Evolutionary conservation across 2,888 invertebrate genomes (phyloP), one percentile per base, ranked within the genome.

Genomic region (Noctuana brunneofusca): DNA sequence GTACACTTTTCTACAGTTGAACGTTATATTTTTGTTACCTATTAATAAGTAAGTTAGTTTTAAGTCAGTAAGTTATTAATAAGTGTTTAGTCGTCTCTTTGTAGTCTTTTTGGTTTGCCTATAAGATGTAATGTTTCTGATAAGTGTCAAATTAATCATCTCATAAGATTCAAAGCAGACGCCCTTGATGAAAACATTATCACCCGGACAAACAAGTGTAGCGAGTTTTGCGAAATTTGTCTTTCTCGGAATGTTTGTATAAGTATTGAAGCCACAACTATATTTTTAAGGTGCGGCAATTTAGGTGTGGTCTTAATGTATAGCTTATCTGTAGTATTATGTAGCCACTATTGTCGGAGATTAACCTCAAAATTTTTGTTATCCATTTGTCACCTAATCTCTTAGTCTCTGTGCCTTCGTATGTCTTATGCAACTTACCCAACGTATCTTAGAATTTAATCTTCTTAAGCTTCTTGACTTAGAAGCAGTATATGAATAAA

Each of bases 221-320:
- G 35, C 35, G 2, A 35, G 35, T 41, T 41, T 41, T 9, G 9
- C 41, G 35, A 41, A 14, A 41, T 16, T 38, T n/a, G 14, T 41
- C 14, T 16, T 16, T 41, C 18, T 11, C 2, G 18, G 14, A 41
- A 14, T 18, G 2, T 41, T 6, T 38, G 5, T 41, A 16, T 41
- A 3, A 35, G 4, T n/a, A n/a, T n/a, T 35, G n/a, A n/a, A 35
- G n/a, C n/a, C 35, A 3, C 41, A 8, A 41, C 12, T 32, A 32
- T 32, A 2, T 38, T 14, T 38, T 38, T 14, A 38, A n/a, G 38
- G 12, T n/a, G n/a, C n/a, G 38, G n/a, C 18, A 41, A 16, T 3
- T 16, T 18, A 41, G 41, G 41, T 41, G 41, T 41, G 41, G 41
- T 16, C 41, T 41, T 41, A 16, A 41, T 41, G 16, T 38, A 38